Percentiles rank a stretch among this genome's conserved stretches.
Conservation (phyloP, 1,140 invertebrate genomes). For the Lepidurus apus region DNA sequence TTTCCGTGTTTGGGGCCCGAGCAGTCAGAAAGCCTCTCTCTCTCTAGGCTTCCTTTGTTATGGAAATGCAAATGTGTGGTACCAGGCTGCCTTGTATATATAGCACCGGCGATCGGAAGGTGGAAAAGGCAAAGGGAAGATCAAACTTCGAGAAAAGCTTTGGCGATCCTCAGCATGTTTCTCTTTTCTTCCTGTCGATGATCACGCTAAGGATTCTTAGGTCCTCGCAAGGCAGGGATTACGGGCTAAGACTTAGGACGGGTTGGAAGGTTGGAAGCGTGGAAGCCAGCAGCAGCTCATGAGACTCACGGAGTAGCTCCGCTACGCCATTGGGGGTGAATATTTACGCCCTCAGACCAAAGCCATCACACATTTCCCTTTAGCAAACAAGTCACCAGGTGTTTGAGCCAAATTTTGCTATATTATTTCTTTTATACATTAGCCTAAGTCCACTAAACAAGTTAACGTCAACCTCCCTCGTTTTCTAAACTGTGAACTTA, state of each 20-base stretch:
- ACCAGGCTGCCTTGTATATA: neutral
- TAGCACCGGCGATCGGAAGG: neutral
- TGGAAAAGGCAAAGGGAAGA: neutral
- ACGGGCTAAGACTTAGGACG: too few relatives aligned
- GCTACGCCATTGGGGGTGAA: slow-evolving; percentile 20
- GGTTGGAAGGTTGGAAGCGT: too few relatives aligned
- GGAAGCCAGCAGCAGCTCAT: slow-evolving; percentile 4
- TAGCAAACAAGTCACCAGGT: slow-evolving; percentile 25
- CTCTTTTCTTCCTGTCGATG: neutral
- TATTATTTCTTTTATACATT: neutral
- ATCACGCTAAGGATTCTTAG: neutral
- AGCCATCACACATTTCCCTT: neutral
- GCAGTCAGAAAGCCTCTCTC: neutral
- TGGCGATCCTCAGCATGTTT: neutral
- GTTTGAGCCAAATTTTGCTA: neutral
- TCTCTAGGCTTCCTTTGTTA: slow-evolving; percentile 14
- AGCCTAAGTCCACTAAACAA: slow-evolving; percentile 28
- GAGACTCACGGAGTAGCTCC: neutral
- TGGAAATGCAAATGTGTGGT: slow-evolving; percentile 9
- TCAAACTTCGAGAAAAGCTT: neutral
- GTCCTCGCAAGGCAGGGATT: too few relatives aligned
- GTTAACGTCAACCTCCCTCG: slow-evolving; percentile 16
- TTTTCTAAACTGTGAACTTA: slow-evolving; percentile 31
- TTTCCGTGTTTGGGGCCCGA: neutral
- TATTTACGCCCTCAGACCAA: slow-evolving; percentile 4